These are phyloP conservation scores for Pachyrhynchus sulphureomaculatus DNA, from an alignment of 1,140 invertebrate species.

Conservation along the genomic window DNA sequence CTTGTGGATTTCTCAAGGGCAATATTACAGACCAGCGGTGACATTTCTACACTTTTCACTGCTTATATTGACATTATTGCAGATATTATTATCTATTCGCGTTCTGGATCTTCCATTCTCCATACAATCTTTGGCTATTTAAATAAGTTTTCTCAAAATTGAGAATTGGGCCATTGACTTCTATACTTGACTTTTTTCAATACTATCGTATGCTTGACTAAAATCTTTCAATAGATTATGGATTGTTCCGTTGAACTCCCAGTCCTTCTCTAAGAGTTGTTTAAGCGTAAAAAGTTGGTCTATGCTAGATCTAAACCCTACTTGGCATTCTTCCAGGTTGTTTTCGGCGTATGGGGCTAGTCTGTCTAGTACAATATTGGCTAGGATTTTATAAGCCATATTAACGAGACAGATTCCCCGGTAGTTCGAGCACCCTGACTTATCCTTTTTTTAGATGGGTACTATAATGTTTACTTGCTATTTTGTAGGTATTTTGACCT, in stretches of 20 bases:
- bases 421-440: no score
- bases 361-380: background rate
- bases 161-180: background rate
- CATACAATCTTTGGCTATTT: no score
- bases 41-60: no score
- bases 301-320: background rate
- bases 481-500: background rate
- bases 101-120: no score
- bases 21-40: no score
- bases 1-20: no score
- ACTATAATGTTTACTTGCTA: background rate
- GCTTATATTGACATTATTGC: no score
- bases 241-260: background rate
- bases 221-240: background rate
- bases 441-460: no score
- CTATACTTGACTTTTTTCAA: background rate
- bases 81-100: no score
- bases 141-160: no score
- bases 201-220: constrained; percentile 4
- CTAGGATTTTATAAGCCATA: background rate
- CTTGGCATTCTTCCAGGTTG: background rate
- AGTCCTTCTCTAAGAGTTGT: background rate
- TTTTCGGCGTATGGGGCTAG: background rate
- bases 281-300: background rate
- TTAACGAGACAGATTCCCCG: no score